phyloP scores from a whole-genome alignment of 2,888 invertebrate species.

The Podabrus alpinus region DNA sequence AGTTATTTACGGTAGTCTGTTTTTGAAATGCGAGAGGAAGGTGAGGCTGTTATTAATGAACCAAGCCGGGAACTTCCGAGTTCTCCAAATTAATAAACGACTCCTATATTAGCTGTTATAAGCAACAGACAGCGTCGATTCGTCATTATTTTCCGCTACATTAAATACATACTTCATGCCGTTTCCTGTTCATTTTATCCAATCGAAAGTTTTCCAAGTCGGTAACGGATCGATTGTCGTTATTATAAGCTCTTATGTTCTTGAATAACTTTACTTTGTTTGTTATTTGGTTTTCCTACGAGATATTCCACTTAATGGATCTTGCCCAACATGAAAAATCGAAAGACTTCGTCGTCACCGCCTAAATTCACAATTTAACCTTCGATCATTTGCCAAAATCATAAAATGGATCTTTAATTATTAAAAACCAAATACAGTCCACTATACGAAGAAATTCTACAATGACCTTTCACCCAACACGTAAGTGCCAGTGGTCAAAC shows the following conservation, averaged over 20 bases:
- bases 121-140: conserved; percentile 59
- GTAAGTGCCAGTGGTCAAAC: conserved; percentile 24
- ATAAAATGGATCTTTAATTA: too few relatives aligned
- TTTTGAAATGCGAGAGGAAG: conserved; percentile 52
- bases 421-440: too few relatives aligned
- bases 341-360: neutral
- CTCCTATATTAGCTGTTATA: conserved; percentile 57
- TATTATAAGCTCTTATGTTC: conserved; percentile 37
- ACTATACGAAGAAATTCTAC: neutral
- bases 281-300: conserved; percentile 23
- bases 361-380: too few relatives aligned
- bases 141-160: conserved; percentile 61
- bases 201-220: conserved; percentile 48
- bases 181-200: conserved; percentile 53
- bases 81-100: conserved; percentile 58
- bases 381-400: too few relatives aligned
- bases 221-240: conserved; percentile 33
- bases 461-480: conserved; percentile 8
- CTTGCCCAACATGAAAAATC: neutral
- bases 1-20: conserved; percentile 54
- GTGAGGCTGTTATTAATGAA: conserved; percentile 58
- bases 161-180: conserved; percentile 58
- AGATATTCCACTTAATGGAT: neutral
- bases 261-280: conserved; percentile 39
- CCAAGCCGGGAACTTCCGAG: conserved; percentile 48